phyloP scores from a whole-genome alignment of 2,113 vertebrate genomes.

The Crotalus helleri region DNA sequence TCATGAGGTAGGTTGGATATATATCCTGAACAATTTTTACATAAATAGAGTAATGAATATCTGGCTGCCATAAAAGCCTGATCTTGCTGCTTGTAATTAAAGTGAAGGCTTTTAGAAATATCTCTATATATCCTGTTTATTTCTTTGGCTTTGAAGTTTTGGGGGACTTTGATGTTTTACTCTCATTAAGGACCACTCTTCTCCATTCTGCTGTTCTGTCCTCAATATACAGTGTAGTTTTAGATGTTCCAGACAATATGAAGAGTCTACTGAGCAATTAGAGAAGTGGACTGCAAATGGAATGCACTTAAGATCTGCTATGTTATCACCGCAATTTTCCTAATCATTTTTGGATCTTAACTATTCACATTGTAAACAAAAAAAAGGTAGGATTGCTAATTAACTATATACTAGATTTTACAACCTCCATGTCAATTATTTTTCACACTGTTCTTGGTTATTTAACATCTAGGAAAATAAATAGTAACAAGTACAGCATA shows the following conservation, averaged over 20 bases:
- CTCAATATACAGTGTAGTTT: background rate
- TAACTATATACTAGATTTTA: background rate
- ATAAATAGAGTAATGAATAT: background rate
- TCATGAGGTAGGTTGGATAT: background rate
- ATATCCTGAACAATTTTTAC: background rate
- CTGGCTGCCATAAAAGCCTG: background rate
- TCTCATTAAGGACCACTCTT: background rate
- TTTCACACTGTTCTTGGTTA: background rate
- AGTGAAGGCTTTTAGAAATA: background rate
- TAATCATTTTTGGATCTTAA: background rate
- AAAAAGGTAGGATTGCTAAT: background rate
- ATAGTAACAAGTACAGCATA: background rate
- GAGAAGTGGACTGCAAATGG: conserved; percentile 1
- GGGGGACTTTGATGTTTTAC: background rate
- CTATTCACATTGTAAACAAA: background rate
- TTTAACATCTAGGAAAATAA: background rate
- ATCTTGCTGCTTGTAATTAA: background rate
- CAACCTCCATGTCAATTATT: background rate
- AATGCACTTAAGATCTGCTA: background rate
- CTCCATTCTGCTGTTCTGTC: background rate
- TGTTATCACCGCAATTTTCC: background rate
- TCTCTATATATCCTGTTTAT: background rate
- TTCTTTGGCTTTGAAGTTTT: background rate
- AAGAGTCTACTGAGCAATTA: background rate
- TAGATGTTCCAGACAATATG: background rate